phyloP scores from a whole-genome alignment of 2,888 invertebrate genomes.

The Lasioglossum figueresi region DNA sequence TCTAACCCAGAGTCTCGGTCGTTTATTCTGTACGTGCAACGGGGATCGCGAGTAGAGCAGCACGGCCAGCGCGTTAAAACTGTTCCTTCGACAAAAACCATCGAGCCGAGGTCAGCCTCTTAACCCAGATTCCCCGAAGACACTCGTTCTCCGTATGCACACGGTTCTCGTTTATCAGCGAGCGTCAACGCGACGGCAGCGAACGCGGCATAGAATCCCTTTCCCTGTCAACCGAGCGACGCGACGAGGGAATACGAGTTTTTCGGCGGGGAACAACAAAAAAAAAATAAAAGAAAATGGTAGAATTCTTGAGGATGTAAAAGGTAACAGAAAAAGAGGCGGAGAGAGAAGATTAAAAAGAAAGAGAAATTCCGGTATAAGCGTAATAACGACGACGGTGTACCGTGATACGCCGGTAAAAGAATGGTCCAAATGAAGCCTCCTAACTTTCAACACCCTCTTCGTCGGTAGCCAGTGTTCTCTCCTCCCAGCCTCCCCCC shows the following conservation, averaged over 20 bases:
- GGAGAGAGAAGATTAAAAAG: slow-evolving; percentile 12
- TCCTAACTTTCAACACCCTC: slow-evolving; percentile 81
- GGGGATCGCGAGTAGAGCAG: slow-evolving; percentile 25
- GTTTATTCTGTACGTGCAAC: slow-evolving; percentile 24
- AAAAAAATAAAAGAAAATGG: slow-evolving; percentile 1
- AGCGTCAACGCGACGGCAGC: slow-evolving; percentile 18
- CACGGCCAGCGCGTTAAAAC: slow-evolving; percentile 56
- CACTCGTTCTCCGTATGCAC: slow-evolving; percentile 28
- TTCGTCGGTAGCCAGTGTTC: slow-evolving; percentile 58
- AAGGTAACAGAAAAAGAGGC: slow-evolving; percentile 30
- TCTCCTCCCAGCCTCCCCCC: slow-evolving; percentile 12
- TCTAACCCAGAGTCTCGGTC: not conserved
- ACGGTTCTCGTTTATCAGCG: slow-evolving; percentile 31
- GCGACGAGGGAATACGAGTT: slow-evolving; percentile 15
- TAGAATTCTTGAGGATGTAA: not conserved
- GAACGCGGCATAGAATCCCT: not conserved
- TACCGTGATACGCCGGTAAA: slow-evolving; percentile 67
- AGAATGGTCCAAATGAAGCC: slow-evolving; percentile 83
- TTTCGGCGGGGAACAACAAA: not conserved
- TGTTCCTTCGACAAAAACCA: slow-evolving; percentile 67
- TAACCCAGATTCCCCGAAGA: slow-evolving; percentile 68
- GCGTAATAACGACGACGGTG: slow-evolving; percentile 69
- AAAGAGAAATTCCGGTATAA: slow-evolving; percentile 65
- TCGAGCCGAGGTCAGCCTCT: slow-evolving; percentile 69
- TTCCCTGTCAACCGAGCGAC: not conserved